A percentile compares a stretch with the other conserved stretches of the same genome.
Evolutionary conservation across 2,113 vertebrate species (phyloP).

Genomic region (Uria lomvia): DNA sequence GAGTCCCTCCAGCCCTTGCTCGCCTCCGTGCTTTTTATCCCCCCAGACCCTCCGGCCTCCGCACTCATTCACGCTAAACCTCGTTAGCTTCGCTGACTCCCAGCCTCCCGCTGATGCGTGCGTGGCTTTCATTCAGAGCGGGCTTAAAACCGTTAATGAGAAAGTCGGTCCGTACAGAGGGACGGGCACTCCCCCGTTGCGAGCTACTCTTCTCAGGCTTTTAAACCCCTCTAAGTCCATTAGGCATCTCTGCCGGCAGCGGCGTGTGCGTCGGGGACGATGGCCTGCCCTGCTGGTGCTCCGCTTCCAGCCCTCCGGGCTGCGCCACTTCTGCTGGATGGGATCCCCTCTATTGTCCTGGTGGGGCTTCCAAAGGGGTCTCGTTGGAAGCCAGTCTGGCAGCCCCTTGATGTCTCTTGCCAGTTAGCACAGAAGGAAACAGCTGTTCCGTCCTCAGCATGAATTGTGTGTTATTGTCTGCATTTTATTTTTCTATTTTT

Average conservation of each 20-base stretch:
- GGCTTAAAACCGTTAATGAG: not conserved
- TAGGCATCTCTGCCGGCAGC: not conserved
- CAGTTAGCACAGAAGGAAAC: not conserved
- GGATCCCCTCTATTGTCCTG: not conserved
- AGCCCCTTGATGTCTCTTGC: not conserved
- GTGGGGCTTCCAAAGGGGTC: not conserved
- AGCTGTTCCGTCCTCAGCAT: not conserved
- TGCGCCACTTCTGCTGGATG: not conserved
- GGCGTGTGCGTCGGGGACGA: fast-evolving
- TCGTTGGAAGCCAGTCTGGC: not conserved
- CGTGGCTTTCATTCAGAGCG: not conserved
- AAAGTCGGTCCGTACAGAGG: not conserved
- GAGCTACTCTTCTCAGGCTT: not conserved
- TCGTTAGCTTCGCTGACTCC: not conserved
- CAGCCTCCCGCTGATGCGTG: not conserved
- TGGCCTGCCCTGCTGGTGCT: not conserved
- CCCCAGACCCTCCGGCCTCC: not conserved
- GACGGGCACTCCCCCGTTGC: not conserved
- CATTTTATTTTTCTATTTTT: not conserved
- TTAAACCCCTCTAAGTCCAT: slow-evolving; percentile 8
- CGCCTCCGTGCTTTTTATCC: not conserved
- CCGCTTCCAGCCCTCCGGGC: not conserved
- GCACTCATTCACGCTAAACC: not conserved
- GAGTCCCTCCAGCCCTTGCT: not conserved
- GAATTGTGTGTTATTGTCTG: too few species aligned